Percentiles rank a stretch among this genome's conserved stretches.
phyloP scores from a whole-genome alignment of 2,797 vertebrate species.

The Chiloscyllium punctatum region DNA sequence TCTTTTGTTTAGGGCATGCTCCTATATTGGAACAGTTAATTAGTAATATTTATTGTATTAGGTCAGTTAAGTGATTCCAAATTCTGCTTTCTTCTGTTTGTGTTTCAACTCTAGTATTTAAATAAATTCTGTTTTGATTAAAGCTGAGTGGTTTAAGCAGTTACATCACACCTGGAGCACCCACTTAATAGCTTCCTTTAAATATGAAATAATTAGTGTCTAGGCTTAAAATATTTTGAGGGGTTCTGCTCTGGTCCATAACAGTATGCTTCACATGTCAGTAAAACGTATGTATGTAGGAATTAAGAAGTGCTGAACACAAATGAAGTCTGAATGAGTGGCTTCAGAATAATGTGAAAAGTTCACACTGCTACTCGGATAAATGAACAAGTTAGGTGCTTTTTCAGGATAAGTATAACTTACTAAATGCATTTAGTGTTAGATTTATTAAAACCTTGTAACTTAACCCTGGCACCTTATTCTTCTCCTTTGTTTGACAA shows the following conservation, averaged over 20 bases:
- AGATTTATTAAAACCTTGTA: constrained; percentile 11
- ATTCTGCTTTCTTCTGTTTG: too few species aligned
- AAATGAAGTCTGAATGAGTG: not conserved
- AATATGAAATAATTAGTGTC: too few species aligned
- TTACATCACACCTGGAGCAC: too few species aligned
- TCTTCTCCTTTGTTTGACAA: not conserved
- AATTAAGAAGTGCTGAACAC: not conserved
- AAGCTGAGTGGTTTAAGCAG: too few species aligned
- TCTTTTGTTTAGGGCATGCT: too few species aligned
- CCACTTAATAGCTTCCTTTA: too few species aligned
- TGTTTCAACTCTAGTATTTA: too few species aligned
- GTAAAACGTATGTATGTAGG: not conserved
- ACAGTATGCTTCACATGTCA: not conserved
- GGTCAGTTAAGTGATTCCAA: too few species aligned
- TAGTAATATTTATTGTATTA: too few species aligned
- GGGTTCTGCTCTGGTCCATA: not conserved
- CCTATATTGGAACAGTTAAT: too few species aligned
- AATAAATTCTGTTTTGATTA: too few species aligned
- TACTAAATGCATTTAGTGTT: not conserved
- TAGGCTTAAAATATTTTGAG: too few species aligned
- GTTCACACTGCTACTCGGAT: not conserved
- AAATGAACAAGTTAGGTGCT: not conserved
- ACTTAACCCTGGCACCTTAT: not conserved
- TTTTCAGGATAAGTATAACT: not conserved
- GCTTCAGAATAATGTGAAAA: not conserved